These are phyloP conservation scores for Sebastes paucispinis DNA, from an alignment of 2,797 vertebrate species.

Conservation along the genomic window DNA sequence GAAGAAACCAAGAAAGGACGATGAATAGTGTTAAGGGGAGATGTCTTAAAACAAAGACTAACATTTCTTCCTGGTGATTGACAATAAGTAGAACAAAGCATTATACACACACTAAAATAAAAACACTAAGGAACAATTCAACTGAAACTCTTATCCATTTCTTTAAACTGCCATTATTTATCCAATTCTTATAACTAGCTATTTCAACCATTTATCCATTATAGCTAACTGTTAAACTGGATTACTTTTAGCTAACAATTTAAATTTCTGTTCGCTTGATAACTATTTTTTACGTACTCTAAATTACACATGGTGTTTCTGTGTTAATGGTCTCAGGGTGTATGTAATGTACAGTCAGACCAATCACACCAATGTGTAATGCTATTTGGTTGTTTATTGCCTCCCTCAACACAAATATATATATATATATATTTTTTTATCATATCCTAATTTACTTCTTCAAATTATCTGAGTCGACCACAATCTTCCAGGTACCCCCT, in stretches of 20 bases:
- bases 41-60: background rate
- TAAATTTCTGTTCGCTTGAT: background rate
- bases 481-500: background rate
- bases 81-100: background rate
- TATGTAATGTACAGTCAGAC: background rate
- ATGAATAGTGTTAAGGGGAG: background rate
- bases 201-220: background rate
- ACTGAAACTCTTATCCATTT: background rate
- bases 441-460: background rate
- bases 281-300: background rate
- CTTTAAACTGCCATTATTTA: background rate
- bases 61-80: background rate
- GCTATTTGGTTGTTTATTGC: background rate
- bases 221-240: background rate
- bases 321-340: background rate
- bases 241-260: background rate
- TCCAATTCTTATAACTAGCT: background rate
- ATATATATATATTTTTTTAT: background rate
- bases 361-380: background rate
- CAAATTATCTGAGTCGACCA: background rate
- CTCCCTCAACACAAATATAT: background rate
- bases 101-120: background rate
- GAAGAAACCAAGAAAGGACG: background rate
- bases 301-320: background rate
- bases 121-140: background rate